Evolutionary conservation across 1,140 invertebrate species (phyloP), one percentile per base, ranked within the genome.

Genomic region (Periplaneta americana): DNA sequence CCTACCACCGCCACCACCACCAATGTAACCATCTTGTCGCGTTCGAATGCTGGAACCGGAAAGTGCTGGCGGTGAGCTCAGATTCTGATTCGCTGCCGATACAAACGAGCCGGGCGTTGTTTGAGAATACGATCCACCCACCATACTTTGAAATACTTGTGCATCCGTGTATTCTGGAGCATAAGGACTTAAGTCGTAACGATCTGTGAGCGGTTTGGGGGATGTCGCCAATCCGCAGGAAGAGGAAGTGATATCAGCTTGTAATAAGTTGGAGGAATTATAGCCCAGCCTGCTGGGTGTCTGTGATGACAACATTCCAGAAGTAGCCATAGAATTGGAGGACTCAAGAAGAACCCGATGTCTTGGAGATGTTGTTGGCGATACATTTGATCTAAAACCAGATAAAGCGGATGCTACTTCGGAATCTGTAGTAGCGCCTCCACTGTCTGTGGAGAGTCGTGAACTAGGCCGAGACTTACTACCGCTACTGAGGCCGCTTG

Each of bases 1-100:
- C 82, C 88, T 88, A 31, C 74, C 2, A 17, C 36, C 89, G 17
- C 86, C 89, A 1, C 74, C 17, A 10, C 48, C 89, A 18, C 86
- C 89, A 57, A 91, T 87, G 83, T 93, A 93, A n/a, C 91, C 91
- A 86, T 93, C 92, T 84, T 92, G 90, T 82, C 92, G 88, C 34
- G 92, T 93, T 84, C 92, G 90, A 35, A 93, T 88, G 86, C 92
- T 92, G 84, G 91, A 91, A 34, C 91, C 88, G 6, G 92, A 93
- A 34, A 92, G 85, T 0, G 91, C 90, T 4, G 93, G 92, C 8
- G 92, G 93, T 82, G 87, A 89, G 80, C 28, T 66, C 28, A 66
- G 28, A 28, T 28, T 66, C n/a, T 66, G 2, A 66, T 9, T 28
- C 6, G n/a, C 6, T 5, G 48, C 48, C 22, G 9, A 22, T 28